Evolutionary conservation across 2,797 vertebrate genomes (phyloP), one percentile per base, ranked within the genome.

Genomic region (Phrynocephalus vlangalii): DNA sequence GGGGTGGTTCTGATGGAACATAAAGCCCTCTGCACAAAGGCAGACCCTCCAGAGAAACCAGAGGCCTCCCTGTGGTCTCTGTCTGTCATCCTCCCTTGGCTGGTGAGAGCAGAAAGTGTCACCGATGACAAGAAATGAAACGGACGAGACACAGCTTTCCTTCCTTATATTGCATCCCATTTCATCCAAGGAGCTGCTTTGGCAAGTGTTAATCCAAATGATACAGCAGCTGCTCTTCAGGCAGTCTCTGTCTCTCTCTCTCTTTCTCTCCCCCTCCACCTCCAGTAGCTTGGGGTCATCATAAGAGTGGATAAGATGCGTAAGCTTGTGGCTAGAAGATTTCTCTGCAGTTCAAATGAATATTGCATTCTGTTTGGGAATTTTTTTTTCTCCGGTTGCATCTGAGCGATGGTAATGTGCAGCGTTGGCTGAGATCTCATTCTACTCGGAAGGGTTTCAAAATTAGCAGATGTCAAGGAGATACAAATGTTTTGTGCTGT

Each of bases 321-420:
- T 66, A 48, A 9, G n/a, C 66, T 68, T 5, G 3, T 73, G 30
- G 75, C 72, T 63, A 22, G 50, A 60, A 84, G 48, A 75, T 80
- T 88, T 73, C 70, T 20, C 60, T 20, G 18, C 77, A 52, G 68
- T 73, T 86, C 33, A 86, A 44, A 79, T 44, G 82, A 73, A 56
- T 83, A 73, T 83, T 89, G 66, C 30, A 86, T 87, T 84, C 71
- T 60, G 4, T 63, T 33, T 70, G 66, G 84, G 15, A 48, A 30
- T 82, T 44, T 44, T 44, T 44, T 44, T 44, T 77, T 72, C 66
- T 82, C n/a, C 33, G 33, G 63, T 26, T 78, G 75, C 5, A 16
- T 73, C 48, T 38, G 77, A 88, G 16, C 56, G 26, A 50, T 52
- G 48, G 33, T 24, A 88, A 56, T 81, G 44, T 13, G 10, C 78